These are phyloP conservation scores for Urocynchramus pylzowi DNA, from an alignment of 2,113 vertebrate genomes.

Conservation along the genomic window DNA sequence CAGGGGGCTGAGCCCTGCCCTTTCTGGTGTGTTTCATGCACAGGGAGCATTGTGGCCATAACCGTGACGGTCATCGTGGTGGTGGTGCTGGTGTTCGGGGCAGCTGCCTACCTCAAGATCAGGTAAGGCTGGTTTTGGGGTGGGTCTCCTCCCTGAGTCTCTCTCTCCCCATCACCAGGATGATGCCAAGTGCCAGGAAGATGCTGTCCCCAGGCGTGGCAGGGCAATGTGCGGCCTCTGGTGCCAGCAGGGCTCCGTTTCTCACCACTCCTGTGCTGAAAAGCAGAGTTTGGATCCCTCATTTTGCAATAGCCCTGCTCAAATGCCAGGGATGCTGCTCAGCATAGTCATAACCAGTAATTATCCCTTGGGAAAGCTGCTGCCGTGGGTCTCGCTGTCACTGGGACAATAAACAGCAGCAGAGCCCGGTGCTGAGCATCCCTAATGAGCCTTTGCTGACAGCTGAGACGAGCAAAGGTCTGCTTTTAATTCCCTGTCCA, in stretches of 20 bases:
- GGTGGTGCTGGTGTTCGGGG: slow-evolving; percentile 74
- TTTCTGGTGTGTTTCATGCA: background rate
- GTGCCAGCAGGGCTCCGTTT: rapidly evolving
- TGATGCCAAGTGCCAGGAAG: background rate
- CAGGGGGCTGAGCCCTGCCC: background rate
- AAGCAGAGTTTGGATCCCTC: background rate
- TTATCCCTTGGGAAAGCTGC: background rate
- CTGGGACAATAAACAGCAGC: slow-evolving; percentile 15
- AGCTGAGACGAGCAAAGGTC: background rate
- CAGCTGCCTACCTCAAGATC: slow-evolving; percentile 74
- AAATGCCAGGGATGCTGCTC: background rate
- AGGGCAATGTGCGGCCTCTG: background rate
- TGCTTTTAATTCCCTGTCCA: slow-evolving; percentile 20
- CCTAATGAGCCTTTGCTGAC: slow-evolving; percentile 24
- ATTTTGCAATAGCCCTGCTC: background rate
- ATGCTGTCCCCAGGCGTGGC: rapidly evolving
- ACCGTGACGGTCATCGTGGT: slow-evolving; percentile 70
- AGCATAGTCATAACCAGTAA: background rate
- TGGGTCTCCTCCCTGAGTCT: rapidly evolving
- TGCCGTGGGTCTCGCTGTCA: background rate
- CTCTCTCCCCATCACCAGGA: background rate
- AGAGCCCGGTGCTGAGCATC: background rate
- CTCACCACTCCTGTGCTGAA: rapidly evolving
- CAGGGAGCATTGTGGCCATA: slow-evolving; percentile 79
- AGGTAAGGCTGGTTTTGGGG: slow-evolving; percentile 53